Base-by-base conservation (phyloP, 2,797 vertebrate genomes). In the Phalloptychus januarius region DNA sequence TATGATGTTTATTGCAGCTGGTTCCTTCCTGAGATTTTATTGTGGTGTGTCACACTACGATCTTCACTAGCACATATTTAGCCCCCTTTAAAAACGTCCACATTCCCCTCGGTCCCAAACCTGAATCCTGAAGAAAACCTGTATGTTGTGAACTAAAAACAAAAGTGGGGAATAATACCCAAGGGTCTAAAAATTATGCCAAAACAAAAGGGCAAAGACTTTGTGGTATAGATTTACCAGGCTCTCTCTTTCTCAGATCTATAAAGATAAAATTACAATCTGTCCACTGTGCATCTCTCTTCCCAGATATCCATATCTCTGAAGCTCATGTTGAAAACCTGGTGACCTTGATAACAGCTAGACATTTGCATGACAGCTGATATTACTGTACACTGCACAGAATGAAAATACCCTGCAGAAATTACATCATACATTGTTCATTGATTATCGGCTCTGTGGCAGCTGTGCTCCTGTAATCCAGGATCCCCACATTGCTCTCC, bases 401-500 rank as follows among this genome's bases (percentile, higher is more conserved):
- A 83, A 85, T 85, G 72, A 85, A 82, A 86, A 83, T 58, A 86
- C 58, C 80, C 85, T 69, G 58, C 46, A 45, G 81, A 76, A 83
- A 83, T 94, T 92, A 95, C 91, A 92, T 95, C 93, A 94, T 83
- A 77, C 86, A 81, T 84, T 80, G 87, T 88, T 90, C 86, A 86
- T 85, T 85, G 73, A 84, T 86, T 83, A 89, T 93, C 85, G 79
- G 79, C 78, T 88, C 78, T 54, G 23, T 15, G 80, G 85, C 94
- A 94, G 94, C 93, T 93, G 93, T 88, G 87, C 81, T 77, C 71
- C 86, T 90, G 88, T 87, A 85, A 89, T 90, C 88, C 81, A 79
- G 70, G 71, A 71, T 87, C 81, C 70, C 83, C 83, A 75, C 76
- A 79, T 79, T 75, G 86, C 88, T 88, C 90, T 91, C 91, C 88